A percentile compares a stretch with the other conserved stretches of the same genome.
Conservation (phyloP, 1,140 invertebrate genomes). For the Lethrus apterus region DNA sequence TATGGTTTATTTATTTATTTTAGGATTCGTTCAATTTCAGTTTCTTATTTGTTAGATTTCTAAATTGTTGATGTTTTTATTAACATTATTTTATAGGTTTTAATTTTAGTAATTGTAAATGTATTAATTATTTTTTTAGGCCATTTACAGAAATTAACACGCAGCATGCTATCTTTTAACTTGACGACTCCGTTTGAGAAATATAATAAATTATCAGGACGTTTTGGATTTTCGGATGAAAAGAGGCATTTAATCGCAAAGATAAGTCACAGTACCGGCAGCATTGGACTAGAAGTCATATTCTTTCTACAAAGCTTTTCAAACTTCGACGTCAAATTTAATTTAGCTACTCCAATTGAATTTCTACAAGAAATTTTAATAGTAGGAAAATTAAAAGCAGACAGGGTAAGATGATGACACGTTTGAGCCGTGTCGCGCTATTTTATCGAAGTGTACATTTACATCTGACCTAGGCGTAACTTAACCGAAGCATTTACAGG, state of each 20-base stretch:
- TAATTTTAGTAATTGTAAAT: no score
- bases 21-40: not conserved
- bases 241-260: conserved; percentile 64
- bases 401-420: conserved; percentile 53
- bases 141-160: conserved; percentile 53
- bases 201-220: conserved; percentile 53
- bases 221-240: conserved; percentile 61
- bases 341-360: conserved; percentile 63
- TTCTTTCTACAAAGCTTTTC: conserved; percentile 49
- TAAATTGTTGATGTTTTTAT: not conserved
- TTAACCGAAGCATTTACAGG: conserved; percentile 35
- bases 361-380: conserved; percentile 55
- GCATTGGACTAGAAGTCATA: conserved; percentile 59
- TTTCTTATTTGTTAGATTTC: not conserved
- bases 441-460: no score
- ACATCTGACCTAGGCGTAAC: no score
- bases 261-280: conserved; percentile 54
- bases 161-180: conserved; percentile 61
- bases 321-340: conserved; percentile 64
- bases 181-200: conserved; percentile 63
- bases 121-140: conserved; percentile 45
- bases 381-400: conserved; percentile 52
- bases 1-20: not conserved
- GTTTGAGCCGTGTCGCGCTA: no score
- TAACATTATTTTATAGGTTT: no score